phyloP scores from a whole-genome alignment of 2,888 invertebrate genomes.

The Dione juno region DNA sequence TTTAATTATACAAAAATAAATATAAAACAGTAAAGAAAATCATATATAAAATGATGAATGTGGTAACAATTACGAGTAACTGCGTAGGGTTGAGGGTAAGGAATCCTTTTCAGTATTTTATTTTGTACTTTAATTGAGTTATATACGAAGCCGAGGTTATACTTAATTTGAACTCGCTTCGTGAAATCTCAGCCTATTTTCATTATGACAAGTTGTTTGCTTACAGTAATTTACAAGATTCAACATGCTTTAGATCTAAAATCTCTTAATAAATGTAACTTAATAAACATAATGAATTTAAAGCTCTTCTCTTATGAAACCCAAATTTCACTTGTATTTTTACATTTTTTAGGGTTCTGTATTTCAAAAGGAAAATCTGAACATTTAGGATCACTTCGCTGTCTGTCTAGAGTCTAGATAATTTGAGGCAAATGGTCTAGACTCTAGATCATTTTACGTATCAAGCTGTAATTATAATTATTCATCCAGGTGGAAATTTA shows the following conservation, averaged over 20 bases:
- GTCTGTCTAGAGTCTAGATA: too few relatives aligned
- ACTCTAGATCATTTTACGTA: too few relatives aligned
- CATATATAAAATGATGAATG: not conserved
- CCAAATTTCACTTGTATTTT: not conserved
- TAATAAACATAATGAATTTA: constrained; percentile 3
- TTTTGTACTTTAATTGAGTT: constrained; percentile 26
- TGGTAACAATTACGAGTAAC: not conserved
- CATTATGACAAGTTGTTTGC: not conserved
- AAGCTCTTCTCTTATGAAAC: not conserved
- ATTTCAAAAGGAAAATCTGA: too few relatives aligned
- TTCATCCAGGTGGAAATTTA: too few relatives aligned
- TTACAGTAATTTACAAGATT: constrained; percentile 15
- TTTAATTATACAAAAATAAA: too few relatives aligned
- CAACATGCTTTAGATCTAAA: not conserved
- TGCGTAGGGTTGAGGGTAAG: not conserved
- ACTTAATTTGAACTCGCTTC: constrained; percentile 26
- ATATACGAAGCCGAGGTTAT: constrained; percentile 8
- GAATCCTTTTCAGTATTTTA: not conserved
- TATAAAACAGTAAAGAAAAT: not conserved
- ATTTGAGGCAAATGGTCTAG: too few relatives aligned
- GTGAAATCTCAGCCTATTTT: constrained; percentile 21
- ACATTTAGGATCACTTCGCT: too few relatives aligned
- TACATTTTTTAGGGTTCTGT: too few relatives aligned
- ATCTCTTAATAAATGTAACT: constrained; percentile 4
- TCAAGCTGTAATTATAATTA: too few relatives aligned